Evolutionary conservation across 92 coral and sea anemone genomes (phyloP).

Genomic region (Epizoanthus fatuus): DNA sequence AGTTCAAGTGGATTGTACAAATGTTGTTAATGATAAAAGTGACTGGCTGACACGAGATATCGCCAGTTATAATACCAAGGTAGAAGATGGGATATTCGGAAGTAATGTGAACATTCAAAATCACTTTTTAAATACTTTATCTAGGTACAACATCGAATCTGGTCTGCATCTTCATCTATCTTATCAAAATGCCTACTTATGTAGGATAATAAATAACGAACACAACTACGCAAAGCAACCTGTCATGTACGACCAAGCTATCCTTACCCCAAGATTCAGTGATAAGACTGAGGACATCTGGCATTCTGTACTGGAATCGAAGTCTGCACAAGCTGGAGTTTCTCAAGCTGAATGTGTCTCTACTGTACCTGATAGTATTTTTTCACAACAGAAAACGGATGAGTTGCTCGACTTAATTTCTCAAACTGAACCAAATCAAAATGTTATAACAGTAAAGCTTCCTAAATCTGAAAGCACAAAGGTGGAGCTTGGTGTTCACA

Average conservation of each 20-base stretch:
- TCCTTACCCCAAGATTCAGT: conserved; percentile 50
- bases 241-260: conserved; percentile 24
- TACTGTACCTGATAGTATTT: too few species aligned
- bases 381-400: too few species aligned
- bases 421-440: conserved; percentile 7
- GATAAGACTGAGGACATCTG: conserved; percentile 61
- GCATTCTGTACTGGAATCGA: conserved; percentile 47
- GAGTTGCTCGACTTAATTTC: conserved; percentile 34
- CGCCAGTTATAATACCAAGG: too few species aligned
- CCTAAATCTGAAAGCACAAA: conserved; percentile 44
- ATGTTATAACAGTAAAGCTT: conserved; percentile 47
- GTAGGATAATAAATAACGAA: background rate
- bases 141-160: too few species aligned
- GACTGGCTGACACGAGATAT: conserved; percentile 46
- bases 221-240: conserved; percentile 51
- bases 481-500: conserved; percentile 33
- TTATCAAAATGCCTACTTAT: too few species aligned
- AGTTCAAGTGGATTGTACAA: background rate
- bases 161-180: too few species aligned
- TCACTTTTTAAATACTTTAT: too few species aligned
- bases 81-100: too few species aligned
- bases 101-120: too few species aligned
- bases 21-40: conserved; percentile 19
- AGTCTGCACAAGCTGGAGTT: conserved; percentile 4
- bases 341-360: conserved; percentile 1